A percentile compares a stretch with the other conserved stretches of the same genome.
These are phyloP conservation scores for Ptycholaimellus sp. DNA, from an alignment of 2,888 invertebrate species.

Conservation along the genomic window DNA sequence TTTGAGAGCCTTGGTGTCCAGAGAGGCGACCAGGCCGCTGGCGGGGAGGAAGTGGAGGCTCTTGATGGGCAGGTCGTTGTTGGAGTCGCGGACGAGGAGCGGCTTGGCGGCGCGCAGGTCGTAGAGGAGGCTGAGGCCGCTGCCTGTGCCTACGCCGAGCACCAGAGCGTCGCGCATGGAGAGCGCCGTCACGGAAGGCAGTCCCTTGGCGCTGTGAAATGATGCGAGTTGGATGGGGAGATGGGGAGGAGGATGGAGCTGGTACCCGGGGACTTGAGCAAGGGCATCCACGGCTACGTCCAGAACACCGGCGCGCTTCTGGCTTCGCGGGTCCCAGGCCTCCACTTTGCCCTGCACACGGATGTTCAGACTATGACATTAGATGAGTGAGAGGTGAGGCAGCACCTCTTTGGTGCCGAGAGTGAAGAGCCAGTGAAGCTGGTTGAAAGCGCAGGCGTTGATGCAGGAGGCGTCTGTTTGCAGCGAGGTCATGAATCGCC, in stretches of 20 bases:
- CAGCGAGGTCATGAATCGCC: constrained; percentile 67
- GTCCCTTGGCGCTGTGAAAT: too few relatives aligned
- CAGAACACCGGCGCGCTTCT: constrained; percentile 48
- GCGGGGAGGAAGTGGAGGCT: constrained; percentile 47
- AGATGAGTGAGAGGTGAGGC: background rate
- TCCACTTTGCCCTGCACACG: constrained; percentile 50
- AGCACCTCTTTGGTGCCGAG: background rate
- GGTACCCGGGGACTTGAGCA: too few relatives aligned
- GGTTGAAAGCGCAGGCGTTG: constrained; percentile 62
- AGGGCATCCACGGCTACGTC: constrained; percentile 50
- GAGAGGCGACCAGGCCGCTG: constrained; percentile 50
- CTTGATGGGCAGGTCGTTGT: constrained; percentile 71
- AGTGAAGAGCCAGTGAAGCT: constrained; percentile 58
- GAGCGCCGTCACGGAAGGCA: constrained; percentile 55
- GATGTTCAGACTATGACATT: background rate
- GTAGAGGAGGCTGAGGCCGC: constrained; percentile 75
- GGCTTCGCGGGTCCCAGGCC: constrained; percentile 77
- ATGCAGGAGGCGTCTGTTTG: constrained; percentile 38
- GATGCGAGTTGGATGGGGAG: too few relatives aligned
- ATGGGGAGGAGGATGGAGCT: too few relatives aligned
- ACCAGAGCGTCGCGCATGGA: constrained; percentile 32
- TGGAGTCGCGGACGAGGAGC: constrained; percentile 67
- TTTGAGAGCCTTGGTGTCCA: constrained; percentile 65
- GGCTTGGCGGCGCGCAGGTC: constrained; percentile 79
- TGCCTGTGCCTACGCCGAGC: constrained; percentile 64